A percentile compares a stretch with the other conserved stretches of the same genome.
Conservation (phyloP, 2,113 vertebrate genomes). For the Addax nasomaculatus region DNA sequence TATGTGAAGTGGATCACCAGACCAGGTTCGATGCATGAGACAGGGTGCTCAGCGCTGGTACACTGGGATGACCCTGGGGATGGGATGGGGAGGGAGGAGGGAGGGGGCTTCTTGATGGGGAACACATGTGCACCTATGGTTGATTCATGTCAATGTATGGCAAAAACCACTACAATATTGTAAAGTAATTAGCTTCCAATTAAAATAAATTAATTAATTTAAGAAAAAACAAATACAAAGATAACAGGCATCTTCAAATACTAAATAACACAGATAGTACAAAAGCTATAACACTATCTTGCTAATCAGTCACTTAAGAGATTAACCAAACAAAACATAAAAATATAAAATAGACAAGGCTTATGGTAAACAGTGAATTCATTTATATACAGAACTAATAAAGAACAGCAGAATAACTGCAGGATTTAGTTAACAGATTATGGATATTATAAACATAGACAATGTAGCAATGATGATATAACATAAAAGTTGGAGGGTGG, state of each 20-base stretch:
- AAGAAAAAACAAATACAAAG: background rate
- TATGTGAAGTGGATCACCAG: background rate
- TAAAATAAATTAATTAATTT: background rate
- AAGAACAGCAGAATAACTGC: background rate
- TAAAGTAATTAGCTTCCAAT: background rate
- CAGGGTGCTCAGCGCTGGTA: background rate
- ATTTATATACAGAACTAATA: background rate
- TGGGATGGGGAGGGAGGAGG: background rate
- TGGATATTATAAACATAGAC: background rate
- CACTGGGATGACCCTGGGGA: background rate
- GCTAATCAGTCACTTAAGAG: background rate
- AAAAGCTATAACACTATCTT: background rate
- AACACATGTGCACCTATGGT: background rate
- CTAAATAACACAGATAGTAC: background rate
- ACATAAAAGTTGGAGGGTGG: background rate
- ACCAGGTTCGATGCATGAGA: background rate
- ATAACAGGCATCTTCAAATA: background rate
- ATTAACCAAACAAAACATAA: background rate
- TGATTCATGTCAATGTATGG: background rate
- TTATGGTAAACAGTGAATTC: background rate
- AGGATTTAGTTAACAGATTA: background rate
- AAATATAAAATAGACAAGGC: background rate
- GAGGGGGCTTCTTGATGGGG: background rate
- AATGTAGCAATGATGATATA: background rate
- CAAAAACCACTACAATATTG: background rate